Evolutionary conservation across 2,888 invertebrate species (phyloP), one percentile per base, ranked within the genome.

Genomic region (Taphrorychus bicolor): DNA sequence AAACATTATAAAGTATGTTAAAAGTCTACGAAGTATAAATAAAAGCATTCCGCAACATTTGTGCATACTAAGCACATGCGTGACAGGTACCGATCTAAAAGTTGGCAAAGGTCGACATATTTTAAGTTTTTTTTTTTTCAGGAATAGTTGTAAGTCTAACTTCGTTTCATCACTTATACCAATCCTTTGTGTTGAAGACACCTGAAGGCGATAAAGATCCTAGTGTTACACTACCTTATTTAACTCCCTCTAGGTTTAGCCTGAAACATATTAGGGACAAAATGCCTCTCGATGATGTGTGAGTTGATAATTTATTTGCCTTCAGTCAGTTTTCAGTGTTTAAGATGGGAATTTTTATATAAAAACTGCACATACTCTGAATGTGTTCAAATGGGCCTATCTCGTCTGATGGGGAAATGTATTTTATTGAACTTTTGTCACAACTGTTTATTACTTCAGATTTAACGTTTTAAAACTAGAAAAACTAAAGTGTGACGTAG

Each of bases 121-220:
- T n/a, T n/a, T n/a, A n/a, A n/a, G n/a, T 16, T 2, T 21, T n/a
- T 2, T 19, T 41, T 49, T 23, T 66, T 66, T 57, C 32, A 65
- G 66, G 66, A 21, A 32, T 69, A 21, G 54, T 48, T 14, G 65
- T 64, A 4, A 58, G 23, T 49, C 59, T 69, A 7, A 52, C 40
- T 17, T 66, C 69, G 5, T 53, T 66, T 11, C 56, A 52, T 9
- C 23, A 41, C 9, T 49, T 69, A 0, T 65, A 69, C 18, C n/a
- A n/a, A n/a, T n/a, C n/a, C n/a, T n/a, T 24, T 32, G 32, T 11
- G 32, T 32, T 32, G 32, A 7, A 11, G 5, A 5, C 11, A 32
- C 32, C 5, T 32, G 32, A 3, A 32, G 32, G 3, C 41, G 49
- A 11, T 5, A 11, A 32, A 7, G 32, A 1, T n/a, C 14, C 18